Conservation (phyloP, 2,888 invertebrate species). For the Eupsilia transversa region DNA sequence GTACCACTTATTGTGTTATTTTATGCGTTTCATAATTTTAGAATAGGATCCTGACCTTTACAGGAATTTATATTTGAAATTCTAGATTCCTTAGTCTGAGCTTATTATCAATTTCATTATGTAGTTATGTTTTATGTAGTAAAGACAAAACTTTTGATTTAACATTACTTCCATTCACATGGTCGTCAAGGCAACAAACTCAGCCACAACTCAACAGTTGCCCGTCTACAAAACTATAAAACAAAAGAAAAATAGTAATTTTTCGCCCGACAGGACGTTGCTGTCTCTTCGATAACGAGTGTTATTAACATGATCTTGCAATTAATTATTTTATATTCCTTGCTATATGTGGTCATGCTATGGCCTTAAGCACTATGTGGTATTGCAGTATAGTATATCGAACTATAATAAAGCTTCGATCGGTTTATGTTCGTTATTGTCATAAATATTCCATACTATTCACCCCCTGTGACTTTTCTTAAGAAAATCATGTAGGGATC, state of each 20-base stretch:
- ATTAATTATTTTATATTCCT: conserved; percentile 70
- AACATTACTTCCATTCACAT: not conserved
- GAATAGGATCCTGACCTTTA: conserved; percentile 24
- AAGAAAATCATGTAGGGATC: conserved; percentile 8
- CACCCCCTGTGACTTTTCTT: conserved; percentile 12
- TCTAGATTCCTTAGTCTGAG: conserved; percentile 1
- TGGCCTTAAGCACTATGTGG: conserved; percentile 15
- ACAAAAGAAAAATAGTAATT: conserved; percentile 60
- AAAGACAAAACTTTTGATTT: not conserved
- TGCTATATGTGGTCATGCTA: conserved; percentile 28
- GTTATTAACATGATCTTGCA: conserved; percentile 75
- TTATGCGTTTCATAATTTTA: conserved; percentile 36
- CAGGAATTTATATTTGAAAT: conserved; percentile 4
- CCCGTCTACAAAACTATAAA: conserved; percentile 35
- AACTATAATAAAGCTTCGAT: conserved; percentile 24
- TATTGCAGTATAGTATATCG: conserved; percentile 15
- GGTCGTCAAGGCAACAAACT: not conserved
- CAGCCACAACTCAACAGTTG: conserved; percentile 40
- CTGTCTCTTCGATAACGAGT: conserved; percentile 73
- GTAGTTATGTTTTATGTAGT: not conserved
- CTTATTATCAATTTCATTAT: not conserved
- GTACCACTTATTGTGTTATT: conserved; percentile 7
- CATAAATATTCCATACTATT: conserved; percentile 40
- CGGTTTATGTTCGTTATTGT: conserved; percentile 2
- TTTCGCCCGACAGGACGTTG: conserved; percentile 72